phyloP scores from a whole-genome alignment of 2,888 invertebrate species.

The Lasioglossum malachurum region DNA sequence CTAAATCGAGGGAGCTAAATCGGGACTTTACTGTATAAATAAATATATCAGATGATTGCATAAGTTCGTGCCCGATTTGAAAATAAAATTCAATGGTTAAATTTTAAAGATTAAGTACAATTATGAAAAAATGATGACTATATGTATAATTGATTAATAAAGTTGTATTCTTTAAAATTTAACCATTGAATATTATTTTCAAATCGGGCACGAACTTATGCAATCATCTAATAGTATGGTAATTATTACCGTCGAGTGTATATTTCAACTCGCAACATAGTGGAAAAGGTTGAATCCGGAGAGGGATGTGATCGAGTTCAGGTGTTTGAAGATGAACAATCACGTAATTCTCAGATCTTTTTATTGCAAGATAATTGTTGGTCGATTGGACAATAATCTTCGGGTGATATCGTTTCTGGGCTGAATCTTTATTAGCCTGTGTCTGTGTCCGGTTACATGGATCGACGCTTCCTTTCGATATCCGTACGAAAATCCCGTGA shows the following conservation, averaged over 20 bases:
- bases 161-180: too few species aligned
- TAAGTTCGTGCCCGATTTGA: too few species aligned
- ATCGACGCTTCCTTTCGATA: constrained; percentile 27
- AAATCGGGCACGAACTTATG: too few species aligned
- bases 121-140: too few species aligned
- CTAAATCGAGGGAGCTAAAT: too few species aligned
- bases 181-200: too few species aligned
- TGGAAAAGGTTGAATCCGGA: neutral
- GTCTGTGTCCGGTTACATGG: constrained; percentile 36
- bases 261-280: neutral
- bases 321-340: too few species aligned
- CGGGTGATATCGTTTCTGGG: constrained; percentile 11
- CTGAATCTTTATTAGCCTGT: constrained; percentile 44
- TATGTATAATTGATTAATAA: too few species aligned
- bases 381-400: constrained; percentile 2
- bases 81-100: too few species aligned
- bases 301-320: neutral
- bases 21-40: neutral
- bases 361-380: constrained; percentile 23
- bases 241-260: neutral
- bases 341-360: constrained; percentile 2
- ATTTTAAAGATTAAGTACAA: too few species aligned
- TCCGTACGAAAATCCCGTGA: constrained; percentile 7
- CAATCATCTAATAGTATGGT: neutral
- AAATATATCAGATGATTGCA: neutral